Evolutionary conservation across 2,888 invertebrate genomes (phyloP), one percentile per base, ranked within the genome.

Genomic region (Hesperia comma): DNA sequence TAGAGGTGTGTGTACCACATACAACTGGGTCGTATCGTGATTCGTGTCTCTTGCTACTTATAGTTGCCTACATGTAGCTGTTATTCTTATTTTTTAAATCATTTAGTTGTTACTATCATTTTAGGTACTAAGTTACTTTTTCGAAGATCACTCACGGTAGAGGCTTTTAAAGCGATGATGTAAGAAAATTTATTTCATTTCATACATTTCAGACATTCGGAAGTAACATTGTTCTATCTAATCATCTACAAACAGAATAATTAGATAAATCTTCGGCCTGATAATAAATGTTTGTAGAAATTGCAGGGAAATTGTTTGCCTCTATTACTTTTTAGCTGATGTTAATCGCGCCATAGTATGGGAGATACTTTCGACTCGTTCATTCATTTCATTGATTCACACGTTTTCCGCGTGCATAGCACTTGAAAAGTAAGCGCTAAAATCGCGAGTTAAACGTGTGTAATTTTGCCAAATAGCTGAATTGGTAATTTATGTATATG

Each of bases 301-400:
- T 19, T 54, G 19, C 54, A 53, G 60, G 43, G n/a, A 58, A 54
- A 54, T 66, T 66, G 53, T 66, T 66, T 54, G 43, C 60, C 17
- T 57, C 55, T 17, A 43, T 17, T 41, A 58, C 43, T 66, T 60
- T 64, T 66, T 66, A 66, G 43, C 32, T 53, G 53, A 66, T 54
- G 37, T 14, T 66, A 66, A 66, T 66, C 21, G 17, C 66, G 26
- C 43, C 33, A 66, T 58, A 60, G 32, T 60, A 66, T 66, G 66
- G 33, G 66, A 60, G 60, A 66, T 41, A 33, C 60, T 66, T 60
- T 60, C 58, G 37, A 19, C 32, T 53, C 40, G 51, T 58, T 64
- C 64, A 54, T 60, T 60, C 58, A 54, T 46, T 41, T 46, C 66
- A 66, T 66, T 60, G 58, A 43, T 46, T 66, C 53, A 60, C 58